Conservation (phyloP, 2,797 vertebrate genomes). For the Pogonophryne albipinna region DNA sequence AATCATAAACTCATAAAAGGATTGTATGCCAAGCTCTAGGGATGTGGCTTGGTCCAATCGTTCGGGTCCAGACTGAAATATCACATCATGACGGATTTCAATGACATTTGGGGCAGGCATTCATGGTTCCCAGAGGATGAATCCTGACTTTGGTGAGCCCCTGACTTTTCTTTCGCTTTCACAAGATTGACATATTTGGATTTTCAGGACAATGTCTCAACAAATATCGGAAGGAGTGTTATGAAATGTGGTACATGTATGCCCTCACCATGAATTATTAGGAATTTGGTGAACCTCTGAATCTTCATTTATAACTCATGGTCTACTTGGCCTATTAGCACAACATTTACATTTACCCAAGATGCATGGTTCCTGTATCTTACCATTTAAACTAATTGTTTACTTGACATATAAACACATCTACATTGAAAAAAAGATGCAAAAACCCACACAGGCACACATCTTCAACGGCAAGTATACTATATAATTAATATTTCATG, state of each 20-base stretch:
- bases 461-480: conserved; percentile 7
- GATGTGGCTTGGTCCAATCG: not conserved
- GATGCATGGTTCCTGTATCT: not conserved
- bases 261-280: not conserved
- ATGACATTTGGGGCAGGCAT: conserved; percentile 8
- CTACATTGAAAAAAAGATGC: conserved; percentile 4
- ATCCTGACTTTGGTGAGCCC: conserved; percentile 12
- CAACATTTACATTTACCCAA: not conserved
- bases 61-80: not conserved
- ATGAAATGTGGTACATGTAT: not conserved
- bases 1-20: not conserved
- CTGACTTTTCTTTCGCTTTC: not conserved
- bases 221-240: not conserved
- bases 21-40: not conserved
- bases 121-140: conserved; percentile 21
- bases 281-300: not conserved
- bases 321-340: not conserved
- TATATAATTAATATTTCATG: conserved; percentile 16
- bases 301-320: not conserved
- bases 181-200: not conserved
- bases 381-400: not conserved
- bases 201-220: not conserved
- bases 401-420: not conserved
- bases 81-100: not conserved
- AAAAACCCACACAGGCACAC: not conserved